Evolutionary conservation across 1,140 invertebrate species (phyloP).

Genomic region (Dendrolimus kikuchii): DNA sequence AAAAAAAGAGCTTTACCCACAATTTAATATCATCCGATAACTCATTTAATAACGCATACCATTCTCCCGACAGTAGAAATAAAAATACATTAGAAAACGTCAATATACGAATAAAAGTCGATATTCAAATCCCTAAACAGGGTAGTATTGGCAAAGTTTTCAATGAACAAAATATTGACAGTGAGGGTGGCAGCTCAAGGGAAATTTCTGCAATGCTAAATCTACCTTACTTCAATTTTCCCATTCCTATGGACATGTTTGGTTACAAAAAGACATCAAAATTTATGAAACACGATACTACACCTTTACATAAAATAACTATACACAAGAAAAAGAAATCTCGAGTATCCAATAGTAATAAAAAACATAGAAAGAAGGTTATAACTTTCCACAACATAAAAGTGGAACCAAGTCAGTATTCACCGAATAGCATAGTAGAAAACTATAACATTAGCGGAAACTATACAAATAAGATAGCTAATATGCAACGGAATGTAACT

Average conservation of each 20-base stretch:
- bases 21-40: constrained; percentile 8
- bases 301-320: constrained; percentile 40
- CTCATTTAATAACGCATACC: constrained; percentile 9
- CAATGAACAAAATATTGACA: constrained; percentile 10
- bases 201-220: constrained; percentile 26
- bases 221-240: constrained; percentile 40
- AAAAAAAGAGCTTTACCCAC: constrained; percentile 4
- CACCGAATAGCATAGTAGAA: constrained; percentile 7
- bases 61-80: constrained; percentile 8
- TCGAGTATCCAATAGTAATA: constrained; percentile 28
- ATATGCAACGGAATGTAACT: background rate
- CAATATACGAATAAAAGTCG: constrained; percentile 48
- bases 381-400: constrained; percentile 35
- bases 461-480: background rate
- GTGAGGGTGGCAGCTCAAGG: constrained; percentile 23
- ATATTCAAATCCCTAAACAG: constrained; percentile 23
- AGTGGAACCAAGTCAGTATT: constrained; percentile 16
- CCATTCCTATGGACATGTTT: constrained; percentile 38
- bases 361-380: constrained; percentile 44
- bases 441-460: constrained; percentile 11
- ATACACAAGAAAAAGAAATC: constrained; percentile 56
- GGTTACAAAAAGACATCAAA: constrained; percentile 24
- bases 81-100: constrained; percentile 24
- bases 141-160: too few relatives aligned
- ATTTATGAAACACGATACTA: constrained; percentile 22